These are phyloP conservation scores for Ctenosaura bakeri DNA, from an alignment of 2,797 vertebrate species.

Conservation along the genomic window DNA sequence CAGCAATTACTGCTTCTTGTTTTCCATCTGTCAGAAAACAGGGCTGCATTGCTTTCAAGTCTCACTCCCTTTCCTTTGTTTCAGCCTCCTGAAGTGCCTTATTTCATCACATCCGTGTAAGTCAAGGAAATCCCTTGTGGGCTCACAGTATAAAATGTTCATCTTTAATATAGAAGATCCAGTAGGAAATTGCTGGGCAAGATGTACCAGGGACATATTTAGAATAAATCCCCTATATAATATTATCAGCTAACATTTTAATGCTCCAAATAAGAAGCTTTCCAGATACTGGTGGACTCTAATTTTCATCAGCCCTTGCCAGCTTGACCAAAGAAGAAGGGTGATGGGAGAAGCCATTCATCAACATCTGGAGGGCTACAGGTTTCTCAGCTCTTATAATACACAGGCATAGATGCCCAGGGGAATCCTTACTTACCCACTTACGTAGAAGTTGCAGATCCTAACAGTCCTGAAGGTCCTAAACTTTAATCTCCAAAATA, in stretches of 20 bases:
- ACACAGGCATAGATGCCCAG: background rate
- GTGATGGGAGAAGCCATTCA: background rate
- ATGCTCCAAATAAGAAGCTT: too few relatives aligned
- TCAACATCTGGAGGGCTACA: background rate
- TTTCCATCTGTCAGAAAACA: background rate
- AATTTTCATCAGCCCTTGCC: background rate
- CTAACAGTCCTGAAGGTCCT: background rate
- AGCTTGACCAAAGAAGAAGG: background rate
- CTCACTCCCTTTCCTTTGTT: constrained; percentile 9
- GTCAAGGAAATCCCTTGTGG: background rate
- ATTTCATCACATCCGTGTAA: constrained; percentile 22
- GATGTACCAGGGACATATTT: background rate
- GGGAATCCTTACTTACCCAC: too few relatives aligned
- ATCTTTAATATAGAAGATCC: background rate
- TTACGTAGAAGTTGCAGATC: background rate
- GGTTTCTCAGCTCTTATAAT: background rate
- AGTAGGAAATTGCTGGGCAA: background rate
- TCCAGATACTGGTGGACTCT: background rate
- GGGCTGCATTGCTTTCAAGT: constrained; percentile 7
- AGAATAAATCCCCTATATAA: background rate
- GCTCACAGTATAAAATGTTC: background rate
- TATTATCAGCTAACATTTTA: background rate
- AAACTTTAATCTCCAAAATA: background rate
- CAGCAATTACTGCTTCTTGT: constrained; percentile 26
- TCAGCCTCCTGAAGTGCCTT: constrained; percentile 18